Evolutionary conservation across 2,888 invertebrate genomes (phyloP).

Genomic region (Ariolimax columbianus): DNA sequence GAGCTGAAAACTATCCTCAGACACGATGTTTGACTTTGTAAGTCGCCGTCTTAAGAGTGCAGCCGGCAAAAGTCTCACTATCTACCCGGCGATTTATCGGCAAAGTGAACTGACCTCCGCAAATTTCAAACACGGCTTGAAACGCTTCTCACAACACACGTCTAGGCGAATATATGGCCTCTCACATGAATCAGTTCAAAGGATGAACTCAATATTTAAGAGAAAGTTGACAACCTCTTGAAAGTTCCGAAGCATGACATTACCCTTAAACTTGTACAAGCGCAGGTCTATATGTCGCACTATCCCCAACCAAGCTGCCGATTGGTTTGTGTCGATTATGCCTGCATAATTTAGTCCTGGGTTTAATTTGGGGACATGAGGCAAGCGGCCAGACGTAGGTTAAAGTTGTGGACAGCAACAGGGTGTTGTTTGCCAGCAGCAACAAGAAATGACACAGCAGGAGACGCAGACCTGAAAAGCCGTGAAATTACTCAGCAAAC

Average conservation of each 20-base stretch:
- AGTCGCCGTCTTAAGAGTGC: not conserved
- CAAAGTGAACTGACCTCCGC: not conserved
- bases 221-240: not conserved
- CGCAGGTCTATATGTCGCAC: not conserved
- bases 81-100: not conserved
- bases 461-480: not conserved
- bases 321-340: conserved; percentile 33
- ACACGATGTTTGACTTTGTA: not conserved
- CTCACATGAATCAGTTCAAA: not conserved
- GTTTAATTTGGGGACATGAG: not conserved
- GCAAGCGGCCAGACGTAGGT: not conserved
- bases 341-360: conserved; percentile 27
- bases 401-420: not conserved
- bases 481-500: not conserved
- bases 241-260: not conserved
- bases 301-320: not conserved
- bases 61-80: not conserved
- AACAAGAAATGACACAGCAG: not conserved
- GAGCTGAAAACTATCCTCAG: not conserved
- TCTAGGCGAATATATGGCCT: not conserved
- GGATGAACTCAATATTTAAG: not conserved
- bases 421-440: not conserved
- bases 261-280: no score
- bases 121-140: not conserved
- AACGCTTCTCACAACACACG: not conserved